A percentile compares a stretch with the other conserved stretches of the same genome.
Conservation (phyloP, 2,888 invertebrate species). For the Meteorus colon region DNA sequence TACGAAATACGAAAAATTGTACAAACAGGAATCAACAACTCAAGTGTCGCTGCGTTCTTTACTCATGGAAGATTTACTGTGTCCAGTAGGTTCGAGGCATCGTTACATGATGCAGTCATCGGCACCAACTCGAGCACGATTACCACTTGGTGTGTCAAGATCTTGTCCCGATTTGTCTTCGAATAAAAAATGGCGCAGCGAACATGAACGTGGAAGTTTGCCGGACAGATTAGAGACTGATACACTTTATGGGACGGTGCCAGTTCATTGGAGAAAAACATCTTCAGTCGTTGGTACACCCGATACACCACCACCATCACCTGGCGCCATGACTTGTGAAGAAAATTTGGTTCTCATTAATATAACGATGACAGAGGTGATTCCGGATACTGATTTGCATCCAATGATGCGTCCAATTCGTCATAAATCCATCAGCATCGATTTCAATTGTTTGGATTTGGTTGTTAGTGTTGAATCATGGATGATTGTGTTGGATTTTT, state of each 20-base stretch:
- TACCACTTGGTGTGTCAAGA: conserved; percentile 75
- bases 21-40: conserved; percentile 82
- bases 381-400: conserved; percentile 49
- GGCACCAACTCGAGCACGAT: conserved; percentile 65
- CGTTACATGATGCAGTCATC: conserved; percentile 89
- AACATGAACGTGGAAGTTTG: conserved; percentile 62
- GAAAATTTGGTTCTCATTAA: conserved; percentile 72
- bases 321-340: conserved; percentile 66
- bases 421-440: conserved; percentile 81
- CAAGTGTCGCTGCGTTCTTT: conserved; percentile 89
- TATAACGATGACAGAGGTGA: conserved; percentile 61
- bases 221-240: conserved; percentile 68
- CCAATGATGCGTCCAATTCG: conserved; percentile 59
- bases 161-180: conserved; percentile 86
- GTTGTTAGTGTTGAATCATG: conserved; percentile 95
- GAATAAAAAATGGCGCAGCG: conserved; percentile 58
- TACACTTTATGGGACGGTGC: conserved; percentile 68
- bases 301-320: conserved; percentile 69
- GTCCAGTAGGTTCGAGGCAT: conserved; percentile 85
- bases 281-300: conserved; percentile 61
- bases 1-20: conserved; percentile 82
- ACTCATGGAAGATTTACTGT: conserved; percentile 91
- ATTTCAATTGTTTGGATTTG: conserved; percentile 93
- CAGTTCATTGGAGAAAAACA: conserved; percentile 67
- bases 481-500: conserved; percentile 96